Evolutionary conservation across 2,113 vertebrate genomes (phyloP).

Genomic region (Aspiorhynchus laticeps): DNA sequence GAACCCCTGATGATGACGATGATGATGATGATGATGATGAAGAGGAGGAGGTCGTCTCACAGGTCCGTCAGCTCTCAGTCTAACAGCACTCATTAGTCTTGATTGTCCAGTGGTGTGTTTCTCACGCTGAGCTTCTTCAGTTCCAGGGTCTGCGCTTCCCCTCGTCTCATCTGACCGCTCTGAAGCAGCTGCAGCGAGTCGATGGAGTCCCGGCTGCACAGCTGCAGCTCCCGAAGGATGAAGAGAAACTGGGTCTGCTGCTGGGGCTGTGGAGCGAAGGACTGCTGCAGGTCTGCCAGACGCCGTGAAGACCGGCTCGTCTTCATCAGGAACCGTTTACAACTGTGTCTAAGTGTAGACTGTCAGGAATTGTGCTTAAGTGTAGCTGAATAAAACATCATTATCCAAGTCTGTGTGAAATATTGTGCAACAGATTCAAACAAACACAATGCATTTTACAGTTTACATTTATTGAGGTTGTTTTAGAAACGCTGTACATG

Average conservation of each 20-base stretch:
- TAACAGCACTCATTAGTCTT: not conserved
- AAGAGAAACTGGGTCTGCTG: constrained; percentile 77
- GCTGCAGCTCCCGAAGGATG: constrained; percentile 77
- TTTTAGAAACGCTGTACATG: constrained; percentile 50
- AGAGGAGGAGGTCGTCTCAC: constrained; percentile 44
- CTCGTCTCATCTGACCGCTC: constrained; percentile 78
- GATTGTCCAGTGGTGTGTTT: not conserved
- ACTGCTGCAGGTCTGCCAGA: constrained; percentile 75
- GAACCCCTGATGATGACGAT: constrained; percentile 61
- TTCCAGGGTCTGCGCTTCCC: constrained; percentile 85
- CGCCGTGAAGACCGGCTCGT: not conserved
- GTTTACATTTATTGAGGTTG: constrained; percentile 48
- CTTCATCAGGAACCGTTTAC: not conserved
- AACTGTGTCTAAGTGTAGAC: too few relatives aligned
- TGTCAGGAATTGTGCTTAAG: not conserved
- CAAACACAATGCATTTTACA: constrained; percentile 18
- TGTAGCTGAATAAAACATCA: not conserved
- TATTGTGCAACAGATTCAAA: not conserved
- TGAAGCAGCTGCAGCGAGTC: constrained; percentile 81
- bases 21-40: constrained; percentile 46
- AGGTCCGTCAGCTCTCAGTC: constrained; percentile 43
- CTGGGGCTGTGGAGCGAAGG: constrained; percentile 88
- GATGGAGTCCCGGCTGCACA: constrained; percentile 73
- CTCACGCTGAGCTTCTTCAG: constrained; percentile 22
- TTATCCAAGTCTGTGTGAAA: not conserved